phyloP scores from a whole-genome alignment of 2,797 vertebrate species.

The Anas capensis region DNA sequence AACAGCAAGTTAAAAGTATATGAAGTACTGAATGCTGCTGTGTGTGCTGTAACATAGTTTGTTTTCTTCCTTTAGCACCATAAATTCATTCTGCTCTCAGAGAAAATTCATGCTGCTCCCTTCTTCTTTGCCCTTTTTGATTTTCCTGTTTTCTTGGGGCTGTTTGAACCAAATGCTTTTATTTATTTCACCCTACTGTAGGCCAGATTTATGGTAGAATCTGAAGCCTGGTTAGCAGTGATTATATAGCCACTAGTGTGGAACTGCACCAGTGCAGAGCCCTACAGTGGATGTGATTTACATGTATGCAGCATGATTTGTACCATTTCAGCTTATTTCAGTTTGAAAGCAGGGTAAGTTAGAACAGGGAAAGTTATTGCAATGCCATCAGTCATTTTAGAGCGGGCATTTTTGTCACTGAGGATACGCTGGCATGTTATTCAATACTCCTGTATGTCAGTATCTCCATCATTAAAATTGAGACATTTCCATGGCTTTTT shows the following conservation, averaged over 20 bases:
- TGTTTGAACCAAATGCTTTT: slow-evolving; percentile 41
- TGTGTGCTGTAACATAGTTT: neutral
- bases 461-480: neutral
- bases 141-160: slow-evolving; percentile 38
- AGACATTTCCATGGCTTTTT: neutral
- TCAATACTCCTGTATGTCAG: neutral
- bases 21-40: neutral
- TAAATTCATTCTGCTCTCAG: neutral
- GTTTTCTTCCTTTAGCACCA: slow-evolving; percentile 13
- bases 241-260: slow-evolving; percentile 1
- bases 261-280: neutral
- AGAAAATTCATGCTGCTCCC: slow-evolving; percentile 33
- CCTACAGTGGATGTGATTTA: slow-evolving; percentile 9
- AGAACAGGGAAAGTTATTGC: slow-evolving; percentile 19
- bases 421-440: neutral
- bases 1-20: neutral
- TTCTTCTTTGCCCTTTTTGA: slow-evolving; percentile 36
- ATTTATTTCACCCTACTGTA: slow-evolving; percentile 37
- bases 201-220: slow-evolving; percentile 1
- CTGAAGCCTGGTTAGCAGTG: neutral
- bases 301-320: neutral
- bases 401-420: neutral
- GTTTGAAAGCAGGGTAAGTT: slow-evolving; percentile 1
- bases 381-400: neutral
- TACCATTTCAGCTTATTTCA: neutral